Conservation (phyloP, 37 sponge, comb jelly and placozoan species). For the Axinella damicornis region DNA sequence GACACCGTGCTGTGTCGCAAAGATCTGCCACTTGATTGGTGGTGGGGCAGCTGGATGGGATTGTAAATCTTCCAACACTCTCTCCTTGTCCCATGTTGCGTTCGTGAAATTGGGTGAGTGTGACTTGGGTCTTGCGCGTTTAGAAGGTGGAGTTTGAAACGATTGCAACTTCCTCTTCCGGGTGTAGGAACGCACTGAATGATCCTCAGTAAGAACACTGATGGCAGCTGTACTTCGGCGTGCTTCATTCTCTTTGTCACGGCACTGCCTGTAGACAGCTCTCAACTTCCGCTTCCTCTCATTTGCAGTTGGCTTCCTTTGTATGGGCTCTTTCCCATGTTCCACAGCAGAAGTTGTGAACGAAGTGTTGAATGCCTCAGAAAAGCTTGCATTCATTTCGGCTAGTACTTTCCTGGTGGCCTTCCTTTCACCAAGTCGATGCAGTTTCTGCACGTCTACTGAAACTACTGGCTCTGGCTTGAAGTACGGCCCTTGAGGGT, state of each 20-base stretch:
- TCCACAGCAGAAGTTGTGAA: not conserved
- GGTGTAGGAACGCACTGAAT: conserved; percentile 9
- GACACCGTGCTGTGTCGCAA: conserved; percentile 9
- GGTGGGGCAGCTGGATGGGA: not conserved
- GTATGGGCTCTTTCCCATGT: not conserved
- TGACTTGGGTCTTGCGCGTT: conserved; percentile 7
- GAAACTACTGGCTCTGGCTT: not conserved
- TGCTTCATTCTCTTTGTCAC: conserved; percentile 25
- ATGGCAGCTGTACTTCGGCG: conserved; percentile 17
- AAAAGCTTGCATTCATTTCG: conserved; percentile 3
- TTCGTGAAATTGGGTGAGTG: conserved; percentile 16
- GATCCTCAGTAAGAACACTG: conserved; percentile 21
- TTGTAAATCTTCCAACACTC: conserved; percentile 21
- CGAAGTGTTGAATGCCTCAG: not conserved
- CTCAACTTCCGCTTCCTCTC: not conserved
- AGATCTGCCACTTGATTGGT: conserved; percentile 15
- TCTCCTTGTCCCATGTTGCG: conserved; percentile 25
- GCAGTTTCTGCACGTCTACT: not conserved
- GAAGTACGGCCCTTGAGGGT: conserved; percentile 16
- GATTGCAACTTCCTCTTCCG: conserved; percentile 22
- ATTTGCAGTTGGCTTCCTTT: conserved; percentile 8
- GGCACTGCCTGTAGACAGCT: not conserved
- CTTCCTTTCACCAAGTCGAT: not conserved
- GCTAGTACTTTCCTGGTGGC: conserved; percentile 10
- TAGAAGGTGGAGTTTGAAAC: conserved; percentile 24